Evolutionary conservation across 2,888 invertebrate species (phyloP).

Genomic region (Amphipoea oculea): DNA sequence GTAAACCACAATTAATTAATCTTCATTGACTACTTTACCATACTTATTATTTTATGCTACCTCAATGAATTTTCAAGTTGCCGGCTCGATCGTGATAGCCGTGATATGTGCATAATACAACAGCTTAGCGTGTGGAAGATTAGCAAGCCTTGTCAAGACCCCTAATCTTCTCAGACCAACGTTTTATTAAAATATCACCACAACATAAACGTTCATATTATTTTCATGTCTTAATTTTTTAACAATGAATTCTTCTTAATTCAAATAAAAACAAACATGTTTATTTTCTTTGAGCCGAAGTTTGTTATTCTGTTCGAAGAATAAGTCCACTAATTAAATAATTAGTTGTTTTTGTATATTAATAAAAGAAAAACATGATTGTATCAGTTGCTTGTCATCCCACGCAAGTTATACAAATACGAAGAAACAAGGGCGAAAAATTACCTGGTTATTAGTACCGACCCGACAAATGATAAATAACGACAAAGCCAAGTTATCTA

Average conservation of each 20-base stretch:
- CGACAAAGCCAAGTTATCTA: conserved; percentile 3
- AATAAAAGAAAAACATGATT: conserved; percentile 11
- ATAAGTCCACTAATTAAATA: not conserved
- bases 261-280: conserved; percentile 10
- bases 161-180: conserved; percentile 1
- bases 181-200: conserved; percentile 14
- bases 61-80: not conserved
- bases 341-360: conserved; percentile 14
- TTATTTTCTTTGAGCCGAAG: not conserved
- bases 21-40: not conserved
- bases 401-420: conserved; percentile 24
- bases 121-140: not conserved
- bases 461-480: conserved; percentile 3
- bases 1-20: not conserved
- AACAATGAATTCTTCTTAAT: conserved; percentile 1
- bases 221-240: conserved; percentile 14
- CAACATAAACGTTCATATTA: not conserved
- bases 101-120: not conserved
- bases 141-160: not conserved
- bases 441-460: conserved; percentile 5
- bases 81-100: not conserved
- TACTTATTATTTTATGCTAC: not conserved
- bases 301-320: not conserved
- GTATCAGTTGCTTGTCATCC: conserved; percentile 22
- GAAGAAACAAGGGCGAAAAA: conserved; percentile 18